Evolutionary conservation across 2,888 invertebrate species (phyloP).

Genomic region (Lydus trimaculatus): DNA sequence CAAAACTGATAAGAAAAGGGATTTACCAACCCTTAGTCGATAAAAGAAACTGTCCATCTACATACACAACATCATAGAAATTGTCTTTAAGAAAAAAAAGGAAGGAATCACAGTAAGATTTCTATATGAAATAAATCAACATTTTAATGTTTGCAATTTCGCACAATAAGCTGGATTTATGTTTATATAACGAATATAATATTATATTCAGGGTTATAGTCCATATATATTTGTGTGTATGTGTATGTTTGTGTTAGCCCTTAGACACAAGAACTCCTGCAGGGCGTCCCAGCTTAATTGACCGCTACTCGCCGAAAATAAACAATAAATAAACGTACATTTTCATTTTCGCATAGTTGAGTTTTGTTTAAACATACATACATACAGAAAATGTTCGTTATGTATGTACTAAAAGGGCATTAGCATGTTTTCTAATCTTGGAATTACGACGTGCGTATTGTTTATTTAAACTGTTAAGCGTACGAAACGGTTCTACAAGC

Average conservation of each 20-base stretch:
- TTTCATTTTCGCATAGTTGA: slow-evolving; percentile 19
- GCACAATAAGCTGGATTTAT: not conserved
- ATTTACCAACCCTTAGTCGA: not conserved
- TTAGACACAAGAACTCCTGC: slow-evolving; percentile 22
- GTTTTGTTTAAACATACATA: not conserved
- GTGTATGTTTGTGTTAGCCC: slow-evolving; percentile 28
- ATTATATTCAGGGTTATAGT: not conserved
- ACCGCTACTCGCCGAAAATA: slow-evolving; percentile 32
- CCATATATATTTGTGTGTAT: not conserved
- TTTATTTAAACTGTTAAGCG: slow-evolving; percentile 39
- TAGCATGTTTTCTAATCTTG: slow-evolving; percentile 41
- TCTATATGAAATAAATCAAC: not conserved
- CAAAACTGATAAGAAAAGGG: not conserved
- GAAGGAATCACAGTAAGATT: not conserved
- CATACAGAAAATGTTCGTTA: not conserved
- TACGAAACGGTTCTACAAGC: slow-evolving; percentile 12
- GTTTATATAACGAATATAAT: not conserved
- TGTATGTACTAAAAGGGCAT: slow-evolving; percentile 18
- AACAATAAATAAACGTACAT: slow-evolving; percentile 32
- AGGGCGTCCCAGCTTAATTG: slow-evolving; percentile 29
- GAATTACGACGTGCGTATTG: slow-evolving; percentile 37
- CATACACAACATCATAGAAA: not conserved
- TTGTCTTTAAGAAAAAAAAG: not conserved
- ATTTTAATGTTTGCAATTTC: not conserved
- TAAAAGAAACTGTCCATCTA: not conserved